Evolutionary conservation across 2,113 vertebrate species (phyloP), one percentile per base, ranked within the genome.

Genomic region (Octodon degus): DNA sequence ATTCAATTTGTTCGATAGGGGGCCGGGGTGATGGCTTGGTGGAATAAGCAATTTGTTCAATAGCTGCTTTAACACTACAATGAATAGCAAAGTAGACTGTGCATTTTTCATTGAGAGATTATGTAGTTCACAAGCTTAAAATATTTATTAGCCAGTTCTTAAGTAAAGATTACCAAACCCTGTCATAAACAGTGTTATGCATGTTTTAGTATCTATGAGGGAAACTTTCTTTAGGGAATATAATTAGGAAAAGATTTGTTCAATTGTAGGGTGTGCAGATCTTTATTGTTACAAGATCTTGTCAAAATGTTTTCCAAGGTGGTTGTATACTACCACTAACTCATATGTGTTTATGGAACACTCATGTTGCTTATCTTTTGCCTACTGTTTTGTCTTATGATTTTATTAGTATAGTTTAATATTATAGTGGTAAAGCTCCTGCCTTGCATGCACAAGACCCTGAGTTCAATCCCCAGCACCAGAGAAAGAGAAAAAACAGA

Each of bases 141-240:
- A 60, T 90, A 93, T 10, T 55, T 86, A 77, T 47, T 84, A 67
- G 70, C 16, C 58, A 58, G 16, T 58, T 40, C 85, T 94, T 92
- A 96, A 90, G 65, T 70, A 89, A 93, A 94, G 50, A 85, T 32
- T n/a, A 88, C 17, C 24, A 53, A 62, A 3, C 37, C 5, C 27
- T 70, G 1, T 89, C 63, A 86, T 58, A 94, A 94, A 77, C 60
- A 96, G 89, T 77, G 84, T 72, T 93, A 68, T 43, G n/a, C 93
- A 93, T 70, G 43, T 89, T 55, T 19, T 40, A 87, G 13, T 27
- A 63, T 55, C 22, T 22, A 82, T 24, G 60, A 65, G 60, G 53
- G 87, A 86, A 13, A 91, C 2, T 25, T 91, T 91, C 82, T 68
- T 47, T 63, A 72, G 10, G 82, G 85, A 95, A 60, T 65, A 70